Base-by-base conservation (phyloP, 1,140 invertebrate species). In the Trichogramma pretiosum region DNA sequence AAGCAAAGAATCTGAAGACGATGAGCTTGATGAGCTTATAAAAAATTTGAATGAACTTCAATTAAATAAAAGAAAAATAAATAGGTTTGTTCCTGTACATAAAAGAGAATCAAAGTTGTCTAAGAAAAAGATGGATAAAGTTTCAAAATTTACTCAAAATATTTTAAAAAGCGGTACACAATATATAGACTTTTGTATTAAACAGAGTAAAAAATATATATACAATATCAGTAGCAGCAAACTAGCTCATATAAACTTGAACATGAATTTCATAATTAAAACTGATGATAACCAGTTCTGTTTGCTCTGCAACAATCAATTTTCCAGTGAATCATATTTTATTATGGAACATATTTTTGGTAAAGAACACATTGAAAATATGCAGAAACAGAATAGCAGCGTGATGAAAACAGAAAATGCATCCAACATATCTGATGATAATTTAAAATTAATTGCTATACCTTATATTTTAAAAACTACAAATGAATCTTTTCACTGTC, bases 291-390 rank as follows among this genome's bases (percentile, higher is more conserved):
- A 50, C 8, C 30, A 11, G 26, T 24, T 34, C 3, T 55, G 53
- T 30, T 16, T 55, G 10, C 21, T 48, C 39, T 55, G 53, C 33
- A 21, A 35, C 14, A 24, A 19, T 28, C 44, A 9, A 13, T 16
- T 55, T 8, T 10, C 18, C 13, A 51, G 45, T 19, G 38, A 33
- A 2, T 16, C 37, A 10, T 41, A 55, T 37, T 34, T 13, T 30
- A 39, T 45, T 45, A 46, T 32, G n/a, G 44, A 48, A 32, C 53
- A 55, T 45, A 19, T 48, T 11, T 30, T 38, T 3, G 45, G 28
- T 23, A 2, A 41, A 17, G 36, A 47, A 44, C 53, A 55, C 19
- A 18, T 24, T n/a, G 10, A 43, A 14, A 11, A 39, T 10, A 45
- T 55, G n/a, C 30, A 35, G 34, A 13, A 35, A 39, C 3, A 36